phyloP scores from a whole-genome alignment of 2,888 invertebrate species.

The Camptogramma bilineatum region DNA sequence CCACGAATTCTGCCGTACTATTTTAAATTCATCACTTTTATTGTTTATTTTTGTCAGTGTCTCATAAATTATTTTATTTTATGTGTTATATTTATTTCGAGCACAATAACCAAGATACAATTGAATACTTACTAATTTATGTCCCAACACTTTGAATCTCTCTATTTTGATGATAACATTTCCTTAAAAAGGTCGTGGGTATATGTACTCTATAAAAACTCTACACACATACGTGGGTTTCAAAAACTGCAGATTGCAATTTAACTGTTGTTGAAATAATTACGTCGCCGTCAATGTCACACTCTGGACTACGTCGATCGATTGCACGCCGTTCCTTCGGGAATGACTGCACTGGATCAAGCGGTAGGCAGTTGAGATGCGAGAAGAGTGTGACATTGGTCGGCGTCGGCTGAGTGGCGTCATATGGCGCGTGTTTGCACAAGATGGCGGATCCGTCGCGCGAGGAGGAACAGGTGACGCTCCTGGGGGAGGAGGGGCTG shows the following conservation, averaged over 20 bases:
- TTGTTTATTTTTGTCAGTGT: constrained; percentile 59
- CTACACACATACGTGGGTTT: constrained; percentile 59
- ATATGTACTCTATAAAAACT: constrained; percentile 53
- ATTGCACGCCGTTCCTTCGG: constrained; percentile 47
- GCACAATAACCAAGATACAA: constrained; percentile 57
- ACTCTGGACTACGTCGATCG: constrained; percentile 56
- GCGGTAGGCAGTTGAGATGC: background rate
- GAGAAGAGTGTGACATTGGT: constrained; percentile 85
- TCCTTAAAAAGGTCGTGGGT: constrained; percentile 67
- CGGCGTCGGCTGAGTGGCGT: constrained; percentile 85
- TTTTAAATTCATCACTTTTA: constrained; percentile 60
- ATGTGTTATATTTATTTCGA: constrained; percentile 53
- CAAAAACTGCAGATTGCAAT: constrained; percentile 52
- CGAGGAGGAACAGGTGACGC: constrained; percentile 97
- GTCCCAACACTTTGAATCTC: constrained; percentile 53
- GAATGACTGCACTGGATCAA: constrained; percentile 24
- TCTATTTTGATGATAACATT: constrained; percentile 58
- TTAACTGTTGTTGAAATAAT: constrained; percentile 52
- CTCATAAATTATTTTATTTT: constrained; percentile 58
- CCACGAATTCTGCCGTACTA: constrained; percentile 66
- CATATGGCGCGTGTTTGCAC: constrained; percentile 85
- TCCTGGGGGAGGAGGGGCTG: constrained; percentile 98
- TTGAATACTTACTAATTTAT: constrained; percentile 62
- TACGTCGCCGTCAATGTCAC: constrained; percentile 70
- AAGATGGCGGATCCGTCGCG: constrained; percentile 99